Conservation (phyloP, 1,140 invertebrate genomes). For the Oppia nitens region DNA sequence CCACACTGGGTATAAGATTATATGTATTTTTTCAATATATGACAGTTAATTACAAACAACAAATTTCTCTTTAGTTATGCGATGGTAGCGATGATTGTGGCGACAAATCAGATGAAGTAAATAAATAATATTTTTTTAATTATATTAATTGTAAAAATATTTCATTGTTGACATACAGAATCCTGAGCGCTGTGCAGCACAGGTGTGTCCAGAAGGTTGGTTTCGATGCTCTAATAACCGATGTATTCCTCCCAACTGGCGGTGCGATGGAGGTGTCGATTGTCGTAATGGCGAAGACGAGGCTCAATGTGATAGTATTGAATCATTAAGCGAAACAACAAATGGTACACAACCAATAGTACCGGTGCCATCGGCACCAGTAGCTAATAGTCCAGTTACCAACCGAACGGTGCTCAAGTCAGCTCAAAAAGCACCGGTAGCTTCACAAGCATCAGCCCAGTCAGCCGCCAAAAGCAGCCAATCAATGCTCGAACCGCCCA, state of each 20-base stretch:
- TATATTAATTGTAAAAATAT: not conserved
- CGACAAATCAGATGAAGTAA: conserved; percentile 13
- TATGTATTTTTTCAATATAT: not conserved
- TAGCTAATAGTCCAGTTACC: not conserved
- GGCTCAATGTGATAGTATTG: not conserved
- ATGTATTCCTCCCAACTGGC: conserved; percentile 14
- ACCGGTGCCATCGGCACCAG: not conserved
- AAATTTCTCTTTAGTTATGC: not conserved
- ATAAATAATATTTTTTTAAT: not conserved
- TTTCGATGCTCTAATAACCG: conserved; percentile 7
- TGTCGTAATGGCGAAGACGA: conserved; percentile 9
- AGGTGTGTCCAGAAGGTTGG: conserved; percentile 11
- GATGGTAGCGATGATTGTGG: conserved; percentile 13
- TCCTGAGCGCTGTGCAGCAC: conserved; percentile 3
- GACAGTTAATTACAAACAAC: not conserved
- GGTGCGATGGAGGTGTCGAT: conserved; percentile 4
- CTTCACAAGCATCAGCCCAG: no score
- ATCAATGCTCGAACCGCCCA: not conserved
- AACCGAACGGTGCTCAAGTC: not conserved
- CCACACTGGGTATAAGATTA: conserved; percentile 9
- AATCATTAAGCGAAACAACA: not conserved
- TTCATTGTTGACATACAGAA: conserved; percentile 1
- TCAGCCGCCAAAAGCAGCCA: no score
- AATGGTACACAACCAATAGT: not conserved
- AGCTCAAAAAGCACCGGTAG: no score